Evolutionary conservation across 2,797 vertebrate genomes (phyloP), one percentile per base, ranked within the genome.

Genomic region (Myiothlypis chrysogaster): DNA sequence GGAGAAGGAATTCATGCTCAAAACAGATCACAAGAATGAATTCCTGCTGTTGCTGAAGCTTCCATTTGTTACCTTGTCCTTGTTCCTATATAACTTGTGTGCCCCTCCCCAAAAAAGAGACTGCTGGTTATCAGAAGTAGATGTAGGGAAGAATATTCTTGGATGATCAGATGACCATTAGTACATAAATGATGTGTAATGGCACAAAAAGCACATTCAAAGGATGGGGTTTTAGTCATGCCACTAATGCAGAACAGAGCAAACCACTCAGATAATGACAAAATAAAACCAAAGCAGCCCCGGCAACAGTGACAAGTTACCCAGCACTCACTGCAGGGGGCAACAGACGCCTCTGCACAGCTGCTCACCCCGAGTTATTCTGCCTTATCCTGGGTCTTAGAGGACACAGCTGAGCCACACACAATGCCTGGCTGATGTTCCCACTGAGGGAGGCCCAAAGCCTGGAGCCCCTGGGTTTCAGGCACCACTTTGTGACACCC

Each of bases 341-440:
- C 43, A 37, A 17, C 1, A 39, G 30, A 59, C 39, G 23, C 70
- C 8, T 60, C 6, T 30, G 37, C 65, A 35, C 43, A 8, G 65
- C 0, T 6, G 5, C 6, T 64, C 46, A 10, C 28, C 43, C 44
- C 2, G 7, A 43, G 7, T 3, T 7, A 9, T 34, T 55, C 27
- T 17, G 20, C 35, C 1, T 10, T 13, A 4, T 6, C 39, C 53
- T 55, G 27, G 3, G 2, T 34, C 50, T 66, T 5, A n/a, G 25
- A 63, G 63, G 39, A 41, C 63, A 55, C 77, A 37, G 25, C 55
- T 19, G 9, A 84, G 20, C 8, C 44, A 41, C 72, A 34, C 52
- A 11, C n/a, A 52, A 19, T 8, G 9, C 0, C 49, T 49, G 23
- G 9, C 17, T n/a, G 32, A 53, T 11, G 22, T 20, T 57, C 28